Evolutionary conservation across 2,797 vertebrate genomes (phyloP), one percentile per base, ranked within the genome.

Genomic region (Lates japonicus): DNA sequence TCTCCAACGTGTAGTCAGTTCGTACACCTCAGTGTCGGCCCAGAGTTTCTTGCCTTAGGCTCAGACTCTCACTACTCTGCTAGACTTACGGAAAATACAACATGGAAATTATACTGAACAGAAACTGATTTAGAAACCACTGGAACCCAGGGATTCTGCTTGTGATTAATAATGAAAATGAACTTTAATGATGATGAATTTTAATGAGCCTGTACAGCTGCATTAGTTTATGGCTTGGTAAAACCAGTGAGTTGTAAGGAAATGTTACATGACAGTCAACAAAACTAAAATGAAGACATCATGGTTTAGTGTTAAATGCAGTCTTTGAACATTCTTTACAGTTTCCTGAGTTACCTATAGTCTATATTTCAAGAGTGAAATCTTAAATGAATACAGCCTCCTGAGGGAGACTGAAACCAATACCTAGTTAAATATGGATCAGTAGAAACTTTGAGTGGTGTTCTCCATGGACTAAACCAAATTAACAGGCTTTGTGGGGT

Each of bases 351-450:
- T 33, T 59, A 44, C 37, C 17, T 62, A 2, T 20, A 59, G 39
- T 70, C n/a, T 74, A 3, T 58, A 69, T 16, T 46, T 72, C 46
- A 33, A 39, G 11, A 71, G n/a, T 68, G 55, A 71, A 65, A 69
- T 70, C 65, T 59, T 72, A 58, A 78, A 88, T 88, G 76, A 90
- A 85, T 69, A 82, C 70, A 49, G 29, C 33, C 19, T 83, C 87
- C 80, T 68, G 20, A 67, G 80, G 84, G 90, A 91, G 54, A 70
- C 37, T 81, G 76, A 85, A 89, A 90, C 87, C 82, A 90, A 92
- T 87, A 91, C 82, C 86, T 82, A 80, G 87, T 93, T 91, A 87
- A 87, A 90, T 84, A 75, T 81, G 68, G 87, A 93, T 94, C 90
- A 91, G 90, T 89, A 92, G 71, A 84, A 90, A 86, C 78, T 86